Evolutionary conservation across 2,113 vertebrate species (phyloP).

Genomic region (Oceanites oceanicus): DNA sequence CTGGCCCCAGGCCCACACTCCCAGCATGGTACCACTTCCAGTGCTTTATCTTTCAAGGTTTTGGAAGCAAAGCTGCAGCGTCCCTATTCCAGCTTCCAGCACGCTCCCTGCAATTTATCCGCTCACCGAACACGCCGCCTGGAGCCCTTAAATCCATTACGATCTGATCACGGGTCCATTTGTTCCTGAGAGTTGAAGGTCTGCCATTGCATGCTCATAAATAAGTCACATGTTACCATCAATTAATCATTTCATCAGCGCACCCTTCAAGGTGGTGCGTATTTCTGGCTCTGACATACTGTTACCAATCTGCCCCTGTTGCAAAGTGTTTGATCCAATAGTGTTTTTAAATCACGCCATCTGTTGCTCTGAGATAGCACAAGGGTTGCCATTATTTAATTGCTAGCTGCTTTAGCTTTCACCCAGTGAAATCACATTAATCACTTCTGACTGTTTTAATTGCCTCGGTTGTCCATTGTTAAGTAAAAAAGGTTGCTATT

Average conservation of each 20-base stretch:
- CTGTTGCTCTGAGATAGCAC: slow-evolving; percentile 54
- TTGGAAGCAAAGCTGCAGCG: not conserved
- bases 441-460: slow-evolving; percentile 54
- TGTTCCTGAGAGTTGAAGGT: not conserved
- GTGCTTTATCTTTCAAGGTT: accelerated
- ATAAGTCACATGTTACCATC: not conserved
- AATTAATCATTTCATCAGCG: slow-evolving; percentile 10
- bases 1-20: not conserved
- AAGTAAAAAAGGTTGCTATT: slow-evolving; percentile 21
- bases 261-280: not conserved
- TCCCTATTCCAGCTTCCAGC: not conserved
- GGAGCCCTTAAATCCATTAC: not conserved
- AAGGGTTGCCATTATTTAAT: slow-evolving; percentile 24
- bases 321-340: not conserved
- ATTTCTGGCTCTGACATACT: slow-evolving; percentile 16
- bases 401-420: slow-evolving; percentile 39
- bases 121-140: accelerated
- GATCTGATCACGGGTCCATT: not conserved
- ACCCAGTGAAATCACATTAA: slow-evolving; percentile 36
- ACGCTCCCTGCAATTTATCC: accelerated
- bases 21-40: not conserved
- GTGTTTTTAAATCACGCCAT: slow-evolving; percentile 39
- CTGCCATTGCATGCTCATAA: not conserved
- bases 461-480: not conserved
- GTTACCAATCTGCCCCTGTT: slow-evolving; percentile 6